Evolutionary conservation across 2,888 invertebrate species (phyloP), one percentile per base, ranked within the genome.

Genomic region (Fragum whitleyi): DNA sequence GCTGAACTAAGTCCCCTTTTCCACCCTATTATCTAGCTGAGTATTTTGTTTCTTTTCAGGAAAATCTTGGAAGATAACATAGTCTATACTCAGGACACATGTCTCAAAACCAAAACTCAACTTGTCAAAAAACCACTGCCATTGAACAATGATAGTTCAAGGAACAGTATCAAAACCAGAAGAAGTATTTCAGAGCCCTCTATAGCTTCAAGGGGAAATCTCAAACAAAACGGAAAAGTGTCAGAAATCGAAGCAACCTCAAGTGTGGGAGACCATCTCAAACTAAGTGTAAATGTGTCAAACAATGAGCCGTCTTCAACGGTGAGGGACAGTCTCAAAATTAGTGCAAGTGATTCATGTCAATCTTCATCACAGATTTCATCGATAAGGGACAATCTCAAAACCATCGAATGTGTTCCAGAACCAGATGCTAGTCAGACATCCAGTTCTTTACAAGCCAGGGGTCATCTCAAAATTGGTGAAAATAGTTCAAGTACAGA

Each of bases 51-150:
- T 14, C 32, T 28, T 80, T 84, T 39, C 80, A 90, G 89, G 42
- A 79, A 75, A 11, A 79, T 89, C 11, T 70, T 90, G 21, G 73
- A 77, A 9, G 82, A 83, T 39, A 81, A 84, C 72, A 87, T 87
- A 51, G 79, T 77, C 39, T 75, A 70, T 28, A 72, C 87, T 19
- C 88, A 87, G 21, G 90, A 90, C 61, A 85, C 86, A 0, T 87
- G 87, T 73, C 75, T 87, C 26, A 87, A 87, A 71, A 86, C 85
- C 23, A 83, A 81, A 65, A 81, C 86, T 19, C 85, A 80, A 7
- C 75, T 88, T 9, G 87, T 89, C 11, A 74, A 85, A 1, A 83
- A 83, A 73, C 86, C 88, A 23, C 14, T 71, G 6, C 61, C 83
- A n/a, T 59, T 42, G 21, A 9, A 14, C 16, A 19, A 14, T 19